Evolutionary conservation across 2,888 invertebrate genomes (phyloP).

Genomic region (Tillus elongatus): DNA sequence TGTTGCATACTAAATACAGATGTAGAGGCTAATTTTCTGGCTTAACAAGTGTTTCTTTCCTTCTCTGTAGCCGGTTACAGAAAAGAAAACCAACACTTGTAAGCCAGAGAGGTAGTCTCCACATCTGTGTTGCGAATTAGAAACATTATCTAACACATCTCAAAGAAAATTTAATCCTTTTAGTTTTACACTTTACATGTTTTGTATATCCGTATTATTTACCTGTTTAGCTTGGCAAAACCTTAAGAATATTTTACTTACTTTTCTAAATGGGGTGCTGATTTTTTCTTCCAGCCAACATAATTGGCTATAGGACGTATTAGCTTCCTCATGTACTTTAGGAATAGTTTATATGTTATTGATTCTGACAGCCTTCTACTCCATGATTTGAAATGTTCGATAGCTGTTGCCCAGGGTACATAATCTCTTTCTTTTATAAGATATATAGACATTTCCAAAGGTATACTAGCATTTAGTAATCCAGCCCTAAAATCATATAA

Average conservation of each 20-base stretch:
- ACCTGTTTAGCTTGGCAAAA: not conserved
- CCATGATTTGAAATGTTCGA: conserved; percentile 67
- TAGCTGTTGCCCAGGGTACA: conserved; percentile 76
- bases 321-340: conserved; percentile 51
- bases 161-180: too few species aligned
- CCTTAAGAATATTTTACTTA: too few species aligned
- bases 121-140: too few species aligned
- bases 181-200: too few species aligned
- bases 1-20: too few species aligned
- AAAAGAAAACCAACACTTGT: too few species aligned
- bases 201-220: conserved; percentile 5
- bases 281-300: conserved; percentile 57
- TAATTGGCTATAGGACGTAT: conserved; percentile 50
- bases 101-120: too few species aligned
- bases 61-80: too few species aligned
- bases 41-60: too few species aligned
- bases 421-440: conserved; percentile 63
- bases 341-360: conserved; percentile 58
- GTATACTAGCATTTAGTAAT: conserved; percentile 52
- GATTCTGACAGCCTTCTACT: conserved; percentile 61
- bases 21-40: too few species aligned
- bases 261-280: conserved; percentile 56
- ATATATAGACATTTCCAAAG: conserved; percentile 58
- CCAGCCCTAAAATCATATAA: conserved; percentile 48
- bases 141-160: too few species aligned